A percentile compares a stretch with the other conserved stretches of the same genome.
Conservation (phyloP, 2,888 invertebrate genomes). For the Athetis lepigone region DNA sequence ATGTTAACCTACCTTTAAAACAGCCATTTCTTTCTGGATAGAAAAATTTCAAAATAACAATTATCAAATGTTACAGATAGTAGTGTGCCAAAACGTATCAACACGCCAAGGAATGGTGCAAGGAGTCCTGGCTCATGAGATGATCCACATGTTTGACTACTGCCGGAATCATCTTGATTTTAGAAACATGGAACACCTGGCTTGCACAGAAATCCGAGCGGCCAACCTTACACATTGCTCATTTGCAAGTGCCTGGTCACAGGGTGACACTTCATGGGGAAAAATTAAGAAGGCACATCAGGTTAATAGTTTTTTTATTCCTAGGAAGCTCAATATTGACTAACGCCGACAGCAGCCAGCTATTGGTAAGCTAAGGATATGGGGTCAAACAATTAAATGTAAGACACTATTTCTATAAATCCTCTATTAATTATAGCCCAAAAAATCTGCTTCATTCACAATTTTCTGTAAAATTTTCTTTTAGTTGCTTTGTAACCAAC, state of each 20-base stretch:
- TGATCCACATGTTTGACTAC: constrained; percentile 99
- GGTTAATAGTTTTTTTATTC: too few relatives aligned
- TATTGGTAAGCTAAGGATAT: too few relatives aligned
- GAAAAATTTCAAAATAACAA: neutral
- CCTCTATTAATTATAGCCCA: too few relatives aligned
- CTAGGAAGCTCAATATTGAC: too few relatives aligned
- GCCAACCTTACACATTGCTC: constrained; percentile 98
- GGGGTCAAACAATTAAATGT: too few relatives aligned
- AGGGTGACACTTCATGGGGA: constrained; percentile 94
- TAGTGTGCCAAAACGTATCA: constrained; percentile 97
- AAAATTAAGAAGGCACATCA: constrained; percentile 94
- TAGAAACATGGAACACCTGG: constrained; percentile 96
- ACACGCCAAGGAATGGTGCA: constrained; percentile 93
- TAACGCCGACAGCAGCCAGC: too few relatives aligned
- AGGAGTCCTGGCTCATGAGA: constrained; percentile 96
- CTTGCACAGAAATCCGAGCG: constrained; percentile 98
- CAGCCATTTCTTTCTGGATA: too few relatives aligned
- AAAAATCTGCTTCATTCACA: too few relatives aligned
- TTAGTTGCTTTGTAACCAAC: too few relatives aligned
- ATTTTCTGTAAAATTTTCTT: too few relatives aligned
- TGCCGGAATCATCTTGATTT: constrained; percentile 97
- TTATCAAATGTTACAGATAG: constrained; percentile 91
- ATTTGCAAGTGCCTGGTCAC: constrained; percentile 94
- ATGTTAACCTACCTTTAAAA: too few relatives aligned
- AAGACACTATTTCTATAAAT: too few relatives aligned